Base-by-base conservation (phyloP, 2,888 invertebrate genomes). In the Drosophila limbata region DNA sequence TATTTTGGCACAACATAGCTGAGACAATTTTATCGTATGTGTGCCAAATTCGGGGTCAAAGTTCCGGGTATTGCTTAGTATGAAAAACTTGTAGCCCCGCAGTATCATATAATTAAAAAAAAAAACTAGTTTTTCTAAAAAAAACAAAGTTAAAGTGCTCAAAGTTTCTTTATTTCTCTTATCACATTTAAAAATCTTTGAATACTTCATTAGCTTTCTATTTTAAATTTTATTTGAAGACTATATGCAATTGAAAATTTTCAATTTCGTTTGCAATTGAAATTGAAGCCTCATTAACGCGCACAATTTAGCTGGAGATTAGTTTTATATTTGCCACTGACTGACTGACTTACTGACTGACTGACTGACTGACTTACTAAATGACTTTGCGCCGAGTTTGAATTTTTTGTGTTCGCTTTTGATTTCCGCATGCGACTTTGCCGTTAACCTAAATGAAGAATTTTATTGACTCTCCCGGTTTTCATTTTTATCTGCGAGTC, bases 401-500 rank as follows among this genome's bases (percentile, higher is more conserved):
- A 47, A 17, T 50, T 70, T 37, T 61, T 25, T 35, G 13, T 25
- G 17, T 45, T 69, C 3, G 61, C 69, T 51, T 59, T 35, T 48
- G 33, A 55, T 60, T 77, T 73, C 73, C 67, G 66, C 77, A 73
- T 56, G 51, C 44, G 40, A 31, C 19, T 13, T 52, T 42, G 59
- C 63, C 53, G 52, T 77, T 78, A 66, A 81, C 73, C 78, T 21
- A 78, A 66, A 73, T 78, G 45, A 28, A 19, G 44, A 61, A 60
- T 63, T 84, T 69, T 69, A 70, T 81, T 59, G 82, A 73, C 75
- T 80, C 72, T 55, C 66, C 71, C 80, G 69, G 63, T 74, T 81
- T 89, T 89, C 86, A 74, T 81, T 89, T 86, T 89, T 84, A 84
- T 69, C 63, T 59, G 55, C 42, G 50, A 65, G 51, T 65, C 67